These are phyloP conservation scores for Brachystomella parvula DNA, from an alignment of 1,140 invertebrate genomes.

Conservation along the genomic window DNA sequence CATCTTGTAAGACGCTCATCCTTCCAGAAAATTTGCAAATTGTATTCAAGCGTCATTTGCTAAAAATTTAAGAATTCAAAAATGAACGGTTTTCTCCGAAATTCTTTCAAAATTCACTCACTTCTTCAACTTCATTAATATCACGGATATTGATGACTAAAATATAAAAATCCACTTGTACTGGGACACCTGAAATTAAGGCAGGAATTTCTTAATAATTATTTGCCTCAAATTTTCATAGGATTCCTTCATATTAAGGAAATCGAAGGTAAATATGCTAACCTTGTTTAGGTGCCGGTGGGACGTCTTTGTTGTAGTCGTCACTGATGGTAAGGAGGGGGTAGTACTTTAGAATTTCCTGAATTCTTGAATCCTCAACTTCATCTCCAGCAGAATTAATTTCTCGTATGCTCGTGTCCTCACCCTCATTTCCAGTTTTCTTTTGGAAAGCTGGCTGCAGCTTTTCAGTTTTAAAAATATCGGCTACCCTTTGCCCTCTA, in stretches of 20 bases:
- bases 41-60: not conserved
- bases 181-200: not conserved
- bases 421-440: no score
- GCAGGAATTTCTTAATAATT: no score
- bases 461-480: no score
- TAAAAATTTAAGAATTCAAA: not conserved
- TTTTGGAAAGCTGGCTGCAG: no score
- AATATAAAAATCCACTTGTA: slow-evolving; percentile 5
- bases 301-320: not conserved
- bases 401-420: no score
- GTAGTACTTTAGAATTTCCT: not conserved
- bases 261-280: not conserved
- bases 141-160: not conserved
- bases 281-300: not conserved
- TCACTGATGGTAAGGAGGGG: not conserved
- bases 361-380: not conserved
- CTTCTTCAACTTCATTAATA: slow-evolving; percentile 2
- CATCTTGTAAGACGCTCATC: not conserved
- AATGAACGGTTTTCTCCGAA: no score
- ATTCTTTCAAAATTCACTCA: no score
- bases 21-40: not conserved
- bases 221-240: not conserved
- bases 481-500: no score
- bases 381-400: no score
- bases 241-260: not conserved